These are phyloP conservation scores for Nannobrachium achirus DNA, from an alignment of 2,113 vertebrate species.

Conservation along the genomic window DNA sequence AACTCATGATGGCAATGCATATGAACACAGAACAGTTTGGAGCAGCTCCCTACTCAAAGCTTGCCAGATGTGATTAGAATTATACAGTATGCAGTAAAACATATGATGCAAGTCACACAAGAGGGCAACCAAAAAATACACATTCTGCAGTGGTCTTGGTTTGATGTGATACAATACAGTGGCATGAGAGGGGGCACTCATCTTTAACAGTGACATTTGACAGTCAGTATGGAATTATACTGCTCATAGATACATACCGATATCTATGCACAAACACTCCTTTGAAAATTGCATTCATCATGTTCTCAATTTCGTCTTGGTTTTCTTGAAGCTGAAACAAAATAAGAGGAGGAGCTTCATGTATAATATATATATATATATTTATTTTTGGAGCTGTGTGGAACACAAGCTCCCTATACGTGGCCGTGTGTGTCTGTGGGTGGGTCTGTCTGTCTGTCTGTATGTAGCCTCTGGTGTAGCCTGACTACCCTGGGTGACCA, in stretches of 20 bases:
- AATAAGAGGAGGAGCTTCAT: slow-evolving; percentile 44
- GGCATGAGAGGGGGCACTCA: neutral
- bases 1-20: no score
- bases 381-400: neutral
- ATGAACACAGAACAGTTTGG: neutral
- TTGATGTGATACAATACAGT: neutral
- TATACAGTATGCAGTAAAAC: neutral
- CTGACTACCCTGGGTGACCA: no score
- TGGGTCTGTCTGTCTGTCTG: no score
- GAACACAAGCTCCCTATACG: no score
- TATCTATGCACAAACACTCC: slow-evolving; percentile 99
- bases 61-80: neutral
- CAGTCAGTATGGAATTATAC: neutral
- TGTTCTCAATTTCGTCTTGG: slow-evolving; percentile 99
- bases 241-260: slow-evolving; percentile 76
- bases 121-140: slow-evolving; percentile 41
- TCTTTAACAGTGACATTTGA: slow-evolving; percentile 3
- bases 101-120: slow-evolving; percentile 30
- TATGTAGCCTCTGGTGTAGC: no score
- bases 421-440: no score
- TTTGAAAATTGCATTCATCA: slow-evolving; percentile 99
- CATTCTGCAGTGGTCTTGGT: neutral
- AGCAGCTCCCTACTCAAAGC: neutral
- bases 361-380: neutral
- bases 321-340: slow-evolving; percentile 95